Evolutionary conservation across 2,888 invertebrate species (phyloP).

Genomic region (Coelogynopora nodosa): DNA sequence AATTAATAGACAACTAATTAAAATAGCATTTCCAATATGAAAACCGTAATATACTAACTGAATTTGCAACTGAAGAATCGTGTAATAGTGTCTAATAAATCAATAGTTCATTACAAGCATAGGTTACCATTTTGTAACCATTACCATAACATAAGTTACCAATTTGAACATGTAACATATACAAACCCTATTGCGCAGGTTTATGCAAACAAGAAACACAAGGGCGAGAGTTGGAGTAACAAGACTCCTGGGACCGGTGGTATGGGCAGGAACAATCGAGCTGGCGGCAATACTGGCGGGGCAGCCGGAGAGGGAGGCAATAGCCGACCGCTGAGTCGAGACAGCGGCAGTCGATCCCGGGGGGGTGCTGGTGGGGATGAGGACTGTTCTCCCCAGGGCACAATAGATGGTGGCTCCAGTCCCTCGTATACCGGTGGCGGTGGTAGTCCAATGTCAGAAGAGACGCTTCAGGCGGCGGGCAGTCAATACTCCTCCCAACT

Average conservation of each 20-base stretch:
- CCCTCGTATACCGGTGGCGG: background rate
- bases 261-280: background rate
- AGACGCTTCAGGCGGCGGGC: background rate
- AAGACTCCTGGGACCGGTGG: constrained; percentile 4
- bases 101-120: too few relatives aligned
- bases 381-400: background rate
- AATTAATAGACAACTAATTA: too few relatives aligned
- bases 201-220: constrained; percentile 96
- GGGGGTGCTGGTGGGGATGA: background rate
- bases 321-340: background rate
- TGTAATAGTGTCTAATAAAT: too few relatives aligned
- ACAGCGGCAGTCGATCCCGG: background rate
- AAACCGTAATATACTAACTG: too few relatives aligned
- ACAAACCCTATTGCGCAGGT: constrained; percentile 66
- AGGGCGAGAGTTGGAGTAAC: constrained; percentile 66
- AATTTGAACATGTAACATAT: too few relatives aligned
- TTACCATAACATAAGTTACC: too few relatives aligned
- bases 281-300: background rate
- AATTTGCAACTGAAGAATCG: too few relatives aligned
- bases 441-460: background rate
- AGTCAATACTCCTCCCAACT: constrained; percentile 5
- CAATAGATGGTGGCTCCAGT: background rate
- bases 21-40: too few relatives aligned
- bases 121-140: too few relatives aligned
- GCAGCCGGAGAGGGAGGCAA: background rate